Base-by-base conservation (phyloP, 2,797 vertebrate species). In the Sitta carolinensis region DNA sequence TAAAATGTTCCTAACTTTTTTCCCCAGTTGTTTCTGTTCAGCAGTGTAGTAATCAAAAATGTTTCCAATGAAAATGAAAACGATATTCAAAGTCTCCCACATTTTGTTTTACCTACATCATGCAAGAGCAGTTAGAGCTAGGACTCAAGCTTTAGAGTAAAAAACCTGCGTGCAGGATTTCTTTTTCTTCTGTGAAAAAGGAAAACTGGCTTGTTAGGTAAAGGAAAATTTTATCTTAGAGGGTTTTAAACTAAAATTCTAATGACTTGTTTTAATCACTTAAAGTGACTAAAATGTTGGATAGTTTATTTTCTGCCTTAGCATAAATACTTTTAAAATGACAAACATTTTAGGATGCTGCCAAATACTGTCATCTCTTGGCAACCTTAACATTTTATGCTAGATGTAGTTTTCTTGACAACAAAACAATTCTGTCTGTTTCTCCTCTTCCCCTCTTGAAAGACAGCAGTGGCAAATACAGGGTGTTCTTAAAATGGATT, bases 261-360 rank as follows among this genome's bases (percentile, higher is more conserved):
- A 97, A 97, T 94, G 87, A 97, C 93, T 97, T 51, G 84, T 90
- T 94, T 96, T 97, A 97, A 97, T 98, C 97, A 94, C 93, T 95
- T 87, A 87, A 95, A 97, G 94, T 97, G 95, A 97, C 94, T 97
- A 97, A 97, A 97, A 96, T 87, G 93, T 97, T 97, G 96, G 97
- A 93, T 95, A 97, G 96, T 97, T 97, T 97, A 94, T 97, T 98
- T 97, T 98, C 84, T 97, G 95, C 92, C 96, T 98, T 97, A 97
- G 95, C 96, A 97, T 97, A 97, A 97, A 98, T 98, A 98, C 95
- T 98, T 98, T 97, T 91, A 97, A 97, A 97, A 98, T 98, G 98
- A 98, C 97, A 98, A 97, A 97, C 94, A 98, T 96, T 97, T 97
- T 96, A 94, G 94, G 95, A 96, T 94, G 94, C 97, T 98, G 98